Evolutionary conservation across 2,113 vertebrate genomes (phyloP).

Genomic region (Pseudorectes ferrugineus): DNA sequence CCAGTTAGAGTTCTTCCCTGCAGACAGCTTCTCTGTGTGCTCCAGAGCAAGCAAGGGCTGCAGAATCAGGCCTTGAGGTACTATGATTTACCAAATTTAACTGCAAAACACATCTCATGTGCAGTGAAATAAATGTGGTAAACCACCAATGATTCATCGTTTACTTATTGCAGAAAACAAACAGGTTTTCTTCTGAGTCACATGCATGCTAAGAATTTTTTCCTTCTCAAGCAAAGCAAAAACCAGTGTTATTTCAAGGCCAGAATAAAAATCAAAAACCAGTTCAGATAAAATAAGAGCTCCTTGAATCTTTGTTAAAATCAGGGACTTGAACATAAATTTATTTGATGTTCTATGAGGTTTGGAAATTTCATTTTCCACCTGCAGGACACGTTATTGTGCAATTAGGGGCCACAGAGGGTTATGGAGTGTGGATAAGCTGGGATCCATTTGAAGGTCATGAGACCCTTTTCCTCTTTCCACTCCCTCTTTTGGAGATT

Average conservation of each 20-base stretch:
- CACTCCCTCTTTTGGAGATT: background rate
- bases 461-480: background rate
- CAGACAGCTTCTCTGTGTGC: background rate
- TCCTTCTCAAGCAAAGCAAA: conserved; percentile 4
- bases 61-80: background rate
- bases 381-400: background rate
- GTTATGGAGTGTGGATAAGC: background rate
- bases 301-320: background rate
- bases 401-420: background rate
- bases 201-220: background rate
- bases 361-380: background rate
- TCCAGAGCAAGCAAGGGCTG: background rate
- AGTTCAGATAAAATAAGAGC: background rate
- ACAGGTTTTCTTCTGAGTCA: conserved; percentile 52
- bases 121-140: conserved; percentile 37
- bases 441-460: background rate
- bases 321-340: background rate
- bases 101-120: background rate
- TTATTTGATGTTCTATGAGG: background rate
- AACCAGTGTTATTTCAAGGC: background rate
- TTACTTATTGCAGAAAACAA: conserved; percentile 39
- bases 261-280: background rate
- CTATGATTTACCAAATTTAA: conserved; percentile 4
- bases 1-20: background rate
- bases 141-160: conserved; percentile 17